Percentiles rank a stretch among this genome's conserved stretches.
phyloP scores from a whole-genome alignment of 2,797 vertebrate species.

The Danio kyathit region DNA sequence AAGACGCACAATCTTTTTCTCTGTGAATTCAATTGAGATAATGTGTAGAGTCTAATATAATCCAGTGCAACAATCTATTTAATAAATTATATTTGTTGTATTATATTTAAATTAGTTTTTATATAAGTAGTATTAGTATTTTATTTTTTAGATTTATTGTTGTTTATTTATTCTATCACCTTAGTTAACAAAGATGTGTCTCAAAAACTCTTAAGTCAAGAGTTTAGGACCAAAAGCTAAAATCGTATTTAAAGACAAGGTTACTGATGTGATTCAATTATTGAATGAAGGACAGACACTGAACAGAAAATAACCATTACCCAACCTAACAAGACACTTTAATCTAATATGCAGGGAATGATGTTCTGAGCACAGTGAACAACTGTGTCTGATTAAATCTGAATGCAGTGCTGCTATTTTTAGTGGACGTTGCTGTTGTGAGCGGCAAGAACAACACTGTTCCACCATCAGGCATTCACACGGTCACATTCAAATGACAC shows the following conservation, averaged over 20 bases:
- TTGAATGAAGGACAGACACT: background rate
- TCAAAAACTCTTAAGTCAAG: too few species aligned
- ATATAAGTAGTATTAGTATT: too few species aligned
- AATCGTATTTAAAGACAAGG: background rate
- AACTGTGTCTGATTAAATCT: conserved; percentile 45
- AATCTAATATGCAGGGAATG: conserved; percentile 32
- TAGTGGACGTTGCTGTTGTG: conserved; percentile 19
- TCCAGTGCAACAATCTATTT: too few species aligned
- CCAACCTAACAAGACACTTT: conserved; percentile 1
- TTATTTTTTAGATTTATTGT: too few species aligned
- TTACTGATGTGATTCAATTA: conserved; percentile 1
- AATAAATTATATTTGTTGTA: too few species aligned
- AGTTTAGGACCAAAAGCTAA: background rate
- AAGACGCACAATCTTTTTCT: too few species aligned
- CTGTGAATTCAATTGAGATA: too few species aligned
- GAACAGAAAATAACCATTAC: conserved; percentile 7
- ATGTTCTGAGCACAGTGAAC: conserved; percentile 27
- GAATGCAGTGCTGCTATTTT: conserved; percentile 48
- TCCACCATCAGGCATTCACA: background rate
- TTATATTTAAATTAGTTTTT: too few species aligned
- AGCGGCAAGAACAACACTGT: background rate
- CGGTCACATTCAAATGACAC: background rate
- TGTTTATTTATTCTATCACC: too few species aligned
- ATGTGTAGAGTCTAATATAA: too few species aligned
- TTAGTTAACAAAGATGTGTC: too few species aligned